Evolutionary conservation across 92 coral and sea anemone genomes (phyloP), one percentile per base, ranked within the genome.

Genomic region (Virgularia gustaviana): DNA sequence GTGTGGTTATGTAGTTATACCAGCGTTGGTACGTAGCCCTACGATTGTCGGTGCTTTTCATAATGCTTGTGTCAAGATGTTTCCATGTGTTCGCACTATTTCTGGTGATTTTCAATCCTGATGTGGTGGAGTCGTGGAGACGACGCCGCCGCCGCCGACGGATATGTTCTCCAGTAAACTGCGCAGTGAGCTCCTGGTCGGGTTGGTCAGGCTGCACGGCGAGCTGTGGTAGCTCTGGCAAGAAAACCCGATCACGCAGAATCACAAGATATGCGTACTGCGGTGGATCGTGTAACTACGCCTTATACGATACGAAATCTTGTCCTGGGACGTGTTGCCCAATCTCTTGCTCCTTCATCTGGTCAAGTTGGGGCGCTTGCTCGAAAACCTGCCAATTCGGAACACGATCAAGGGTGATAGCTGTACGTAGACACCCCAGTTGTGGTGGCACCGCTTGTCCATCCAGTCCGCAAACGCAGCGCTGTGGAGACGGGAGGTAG

Each of bases 361-460:
- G 97, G 97, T 57, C 74, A 0, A 20, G 81, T 6, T 91, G 97
- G 97, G 84, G 96, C 29, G 12, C 63, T 24, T 91, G 97, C 65
- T 57, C 67, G 6, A 92, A 88, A 10, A 68, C 75, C 10, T 91
- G 97, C 41, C 88, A 84, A 6, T 80, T 24, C 57, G 85, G 91
- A 1, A 86, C 83, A 0, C 97, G 83, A 28, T 57, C 63, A 4
- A 88, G 92, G 9, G 10, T 78, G 1, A 87, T 87, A 32, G 18
- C 13, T 24, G 78, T 88, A 38, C 39, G 33, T 22, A 74, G 79
- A 30, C 39, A 65, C 6, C 86, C 90, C 2, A 39, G 63, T 9
- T 91, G 97, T 53, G 90, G 95, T 34, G 97, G 97, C 3, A 56
- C 51, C n/a, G 18, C 86, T 4, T 91, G 97, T 53, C 97, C 97